These are phyloP conservation scores for Eustalomyia histrio DNA, from an alignment of 2,888 invertebrate genomes.

Conservation along the genomic window DNA sequence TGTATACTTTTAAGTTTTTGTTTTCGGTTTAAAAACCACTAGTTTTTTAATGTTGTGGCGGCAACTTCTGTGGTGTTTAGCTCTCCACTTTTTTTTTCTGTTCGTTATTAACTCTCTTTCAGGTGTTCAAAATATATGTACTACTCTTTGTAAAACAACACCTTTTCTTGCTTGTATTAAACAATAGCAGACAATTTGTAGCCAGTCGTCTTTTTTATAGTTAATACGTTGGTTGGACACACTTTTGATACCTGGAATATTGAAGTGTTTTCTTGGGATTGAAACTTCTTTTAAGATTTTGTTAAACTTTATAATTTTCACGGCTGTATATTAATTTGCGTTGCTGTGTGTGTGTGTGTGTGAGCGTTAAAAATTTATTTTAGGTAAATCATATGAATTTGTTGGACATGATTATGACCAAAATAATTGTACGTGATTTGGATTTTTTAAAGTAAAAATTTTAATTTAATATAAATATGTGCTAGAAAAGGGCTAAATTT, in stretches of 20 bases:
- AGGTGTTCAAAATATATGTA: slow-evolving; percentile 57
- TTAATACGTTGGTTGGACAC: slow-evolving; percentile 41
- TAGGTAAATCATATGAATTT: not conserved
- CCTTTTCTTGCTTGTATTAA: slow-evolving; percentile 12
- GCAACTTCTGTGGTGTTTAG: slow-evolving; percentile 45
- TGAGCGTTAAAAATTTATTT: not conserved
- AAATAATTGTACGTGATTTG: not conserved
- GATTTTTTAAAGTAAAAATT: not conserved
- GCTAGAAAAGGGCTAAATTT: too few relatives aligned
- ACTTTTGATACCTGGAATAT: slow-evolving; percentile 77
- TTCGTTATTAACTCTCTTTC: slow-evolving; percentile 15
- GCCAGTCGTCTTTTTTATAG: slow-evolving; percentile 54
- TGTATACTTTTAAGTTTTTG: slow-evolving; percentile 18
- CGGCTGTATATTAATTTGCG: slow-evolving; percentile 44
- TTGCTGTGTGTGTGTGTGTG: not conserved
- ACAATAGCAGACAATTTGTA: slow-evolving; percentile 73
- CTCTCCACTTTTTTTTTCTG: slow-evolving; percentile 7
- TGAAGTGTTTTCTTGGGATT: slow-evolving; percentile 78
- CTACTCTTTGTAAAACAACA: slow-evolving; percentile 12
- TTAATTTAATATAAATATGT: not conserved
- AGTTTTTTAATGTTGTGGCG: slow-evolving; percentile 43
- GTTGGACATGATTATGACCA: not conserved
- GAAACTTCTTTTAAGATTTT: slow-evolving; percentile 61
- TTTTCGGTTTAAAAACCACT: slow-evolving; percentile 42
- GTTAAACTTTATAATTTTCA: slow-evolving; percentile 45